These are phyloP conservation scores for Zaprionus inermis DNA, from an alignment of 1,140 invertebrate genomes.

Conservation along the genomic window DNA sequence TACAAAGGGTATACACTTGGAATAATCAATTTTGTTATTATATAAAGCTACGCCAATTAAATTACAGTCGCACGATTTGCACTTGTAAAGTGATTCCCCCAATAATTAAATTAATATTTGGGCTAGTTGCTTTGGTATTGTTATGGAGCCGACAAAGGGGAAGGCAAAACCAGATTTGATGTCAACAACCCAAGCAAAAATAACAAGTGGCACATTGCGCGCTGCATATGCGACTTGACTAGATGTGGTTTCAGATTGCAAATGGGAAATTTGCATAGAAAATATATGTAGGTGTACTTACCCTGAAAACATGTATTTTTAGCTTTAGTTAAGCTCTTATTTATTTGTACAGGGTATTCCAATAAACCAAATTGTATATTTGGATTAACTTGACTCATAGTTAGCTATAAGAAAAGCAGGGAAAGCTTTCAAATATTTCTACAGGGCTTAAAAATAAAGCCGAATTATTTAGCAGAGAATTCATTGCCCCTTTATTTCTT, in stretches of 20 bases:
- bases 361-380: too few relatives aligned
- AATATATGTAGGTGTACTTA: not conserved
- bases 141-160: not conserved
- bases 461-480: too few relatives aligned
- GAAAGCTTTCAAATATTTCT: too few relatives aligned
- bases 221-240: not conserved
- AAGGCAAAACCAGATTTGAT: not conserved
- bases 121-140: not conserved
- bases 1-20: not conserved
- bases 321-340: too few relatives aligned
- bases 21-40: conserved; percentile 40
- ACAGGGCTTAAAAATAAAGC: too few relatives aligned
- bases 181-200: not conserved
- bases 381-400: too few relatives aligned
- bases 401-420: too few relatives aligned
- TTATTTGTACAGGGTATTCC: not conserved
- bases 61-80: conserved; percentile 45
- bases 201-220: not conserved
- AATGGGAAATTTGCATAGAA: not conserved
- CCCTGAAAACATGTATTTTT: too few relatives aligned
- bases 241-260: not conserved
- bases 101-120: conserved; percentile 57
- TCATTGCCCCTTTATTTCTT: too few relatives aligned
- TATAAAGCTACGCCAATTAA: conserved; percentile 62
- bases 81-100: conserved; percentile 30